Conservation (phyloP, 2,888 invertebrate genomes). For the Drosophila colorata region DNA sequence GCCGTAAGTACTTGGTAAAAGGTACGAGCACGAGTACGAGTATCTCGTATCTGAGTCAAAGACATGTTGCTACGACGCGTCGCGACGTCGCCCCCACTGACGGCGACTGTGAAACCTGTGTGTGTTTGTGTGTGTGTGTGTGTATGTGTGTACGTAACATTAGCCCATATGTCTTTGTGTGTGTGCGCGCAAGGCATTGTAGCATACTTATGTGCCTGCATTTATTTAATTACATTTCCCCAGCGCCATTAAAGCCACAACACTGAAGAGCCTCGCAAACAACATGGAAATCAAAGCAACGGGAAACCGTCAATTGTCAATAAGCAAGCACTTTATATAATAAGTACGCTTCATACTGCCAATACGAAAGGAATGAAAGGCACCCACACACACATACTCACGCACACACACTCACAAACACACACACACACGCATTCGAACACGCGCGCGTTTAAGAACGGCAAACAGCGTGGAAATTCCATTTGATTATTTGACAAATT, state of each 20-base stretch:
- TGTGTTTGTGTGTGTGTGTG: conserved; percentile 26
- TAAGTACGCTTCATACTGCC: conserved; percentile 53
- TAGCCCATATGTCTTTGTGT: conserved; percentile 19
- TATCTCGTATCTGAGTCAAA: conserved; percentile 53
- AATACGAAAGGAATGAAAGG: conserved; percentile 30
- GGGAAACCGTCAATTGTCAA: conserved; percentile 44
- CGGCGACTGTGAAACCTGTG: neutral
- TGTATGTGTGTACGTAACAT: conserved; percentile 10
- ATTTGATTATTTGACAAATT: conserved; percentile 34
- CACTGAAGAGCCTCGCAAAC: neutral
- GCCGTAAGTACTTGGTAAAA: conserved; percentile 19
- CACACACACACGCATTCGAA: conserved; percentile 26
- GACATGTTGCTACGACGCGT: conserved; percentile 69
- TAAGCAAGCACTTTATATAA: conserved; percentile 68
- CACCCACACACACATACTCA: conserved; percentile 19
- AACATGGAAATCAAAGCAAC: conserved; percentile 41
- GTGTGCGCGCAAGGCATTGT: conserved; percentile 32
- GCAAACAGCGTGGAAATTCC: conserved; percentile 36
- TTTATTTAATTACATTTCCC: conserved; percentile 62
- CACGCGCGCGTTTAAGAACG: conserved; percentile 49
- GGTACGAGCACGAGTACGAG: conserved; percentile 34
- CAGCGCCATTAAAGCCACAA: conserved; percentile 26
- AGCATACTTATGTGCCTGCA: conserved; percentile 66
- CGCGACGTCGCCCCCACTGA: conserved; percentile 11
- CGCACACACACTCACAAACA: conserved; percentile 19